Conservation (phyloP, 2,888 invertebrate genomes). For the Gasteruption jaculator region DNA sequence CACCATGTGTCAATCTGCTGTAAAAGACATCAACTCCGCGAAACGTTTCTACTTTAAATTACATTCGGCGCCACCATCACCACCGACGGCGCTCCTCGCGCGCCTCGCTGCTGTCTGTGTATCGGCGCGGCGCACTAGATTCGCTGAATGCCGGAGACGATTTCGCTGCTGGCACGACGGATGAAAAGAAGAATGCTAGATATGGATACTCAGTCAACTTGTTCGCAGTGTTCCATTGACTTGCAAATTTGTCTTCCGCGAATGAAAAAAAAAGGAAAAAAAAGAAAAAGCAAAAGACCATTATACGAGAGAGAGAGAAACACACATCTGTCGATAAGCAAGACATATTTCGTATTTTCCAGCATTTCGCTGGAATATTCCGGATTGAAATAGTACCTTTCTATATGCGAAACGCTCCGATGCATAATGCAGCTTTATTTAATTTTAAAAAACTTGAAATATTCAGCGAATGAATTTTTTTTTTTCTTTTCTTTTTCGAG, state of each 20-base stretch:
- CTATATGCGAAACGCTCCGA: too few species aligned
- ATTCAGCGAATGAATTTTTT: too few species aligned
- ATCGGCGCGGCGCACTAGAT: slow-evolving; percentile 15
- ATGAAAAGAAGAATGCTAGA: slow-evolving; percentile 27
- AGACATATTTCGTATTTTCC: slow-evolving; percentile 33
- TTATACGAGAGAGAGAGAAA: slow-evolving; percentile 7
- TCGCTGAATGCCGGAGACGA: too few species aligned
- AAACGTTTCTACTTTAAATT: slow-evolving; percentile 1
- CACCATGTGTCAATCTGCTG: not conserved
- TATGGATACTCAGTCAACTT: slow-evolving; percentile 35
- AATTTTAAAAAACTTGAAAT: too few species aligned
- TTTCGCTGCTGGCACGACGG: slow-evolving; percentile 23
- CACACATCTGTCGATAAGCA: slow-evolving; percentile 30
- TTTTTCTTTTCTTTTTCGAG: too few species aligned
- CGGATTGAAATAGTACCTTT: slow-evolving; percentile 22
- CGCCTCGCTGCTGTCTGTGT: slow-evolving; percentile 13
- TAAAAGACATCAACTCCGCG: slow-evolving; percentile 1
- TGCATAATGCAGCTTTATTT: too few species aligned
- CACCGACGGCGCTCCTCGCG: slow-evolving; percentile 8
- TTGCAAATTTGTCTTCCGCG: slow-evolving; percentile 29
- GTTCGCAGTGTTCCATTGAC: slow-evolving; percentile 30
- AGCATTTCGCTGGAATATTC: slow-evolving; percentile 24
- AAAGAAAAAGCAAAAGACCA: slow-evolving; percentile 6
- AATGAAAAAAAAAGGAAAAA: slow-evolving; percentile 20
- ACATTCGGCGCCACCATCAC: slow-evolving; percentile 1